Percentiles rank a stretch among this genome's conserved stretches.
These are phyloP conservation scores for Tetragonula clypearis DNA, from an alignment of 1,140 invertebrate genomes.

Conservation along the genomic window DNA sequence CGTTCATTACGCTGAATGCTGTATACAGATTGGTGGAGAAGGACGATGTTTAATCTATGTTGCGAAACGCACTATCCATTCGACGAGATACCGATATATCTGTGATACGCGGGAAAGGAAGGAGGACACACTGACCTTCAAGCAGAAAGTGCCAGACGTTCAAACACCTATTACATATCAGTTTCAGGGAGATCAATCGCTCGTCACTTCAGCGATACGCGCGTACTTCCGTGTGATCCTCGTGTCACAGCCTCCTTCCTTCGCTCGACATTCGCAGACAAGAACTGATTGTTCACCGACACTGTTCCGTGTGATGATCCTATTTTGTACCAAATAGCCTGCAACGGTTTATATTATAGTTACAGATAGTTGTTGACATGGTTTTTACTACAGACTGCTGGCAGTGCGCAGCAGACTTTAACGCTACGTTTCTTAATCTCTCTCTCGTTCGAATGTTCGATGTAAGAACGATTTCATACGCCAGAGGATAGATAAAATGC, in stretches of 20 bases:
- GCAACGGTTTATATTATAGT: constrained; percentile 29
- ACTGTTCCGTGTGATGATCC: constrained; percentile 6
- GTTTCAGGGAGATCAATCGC: constrained; percentile 14
- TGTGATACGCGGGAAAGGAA: background rate
- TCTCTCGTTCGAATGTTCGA: background rate
- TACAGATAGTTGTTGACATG: constrained; percentile 21
- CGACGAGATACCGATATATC: background rate
- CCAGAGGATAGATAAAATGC: background rate
- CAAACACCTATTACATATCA: constrained; percentile 29
- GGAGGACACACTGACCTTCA: background rate
- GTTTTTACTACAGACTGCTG: background rate
- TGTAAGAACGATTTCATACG: background rate
- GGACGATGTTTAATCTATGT: background rate
- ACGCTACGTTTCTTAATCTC: background rate
- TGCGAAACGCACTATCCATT: background rate
- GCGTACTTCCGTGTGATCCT: background rate
- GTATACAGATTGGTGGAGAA: background rate
- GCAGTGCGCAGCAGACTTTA: background rate
- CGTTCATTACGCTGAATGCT: background rate
- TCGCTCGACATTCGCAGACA: background rate
- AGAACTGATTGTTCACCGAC: background rate
- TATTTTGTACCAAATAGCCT: constrained; percentile 29
- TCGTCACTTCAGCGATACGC: background rate
- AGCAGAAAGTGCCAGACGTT: background rate
- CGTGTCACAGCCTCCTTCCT: background rate